Conservation (phyloP, 2,888 invertebrate genomes). For the Drosophila acutilabella region DNA sequence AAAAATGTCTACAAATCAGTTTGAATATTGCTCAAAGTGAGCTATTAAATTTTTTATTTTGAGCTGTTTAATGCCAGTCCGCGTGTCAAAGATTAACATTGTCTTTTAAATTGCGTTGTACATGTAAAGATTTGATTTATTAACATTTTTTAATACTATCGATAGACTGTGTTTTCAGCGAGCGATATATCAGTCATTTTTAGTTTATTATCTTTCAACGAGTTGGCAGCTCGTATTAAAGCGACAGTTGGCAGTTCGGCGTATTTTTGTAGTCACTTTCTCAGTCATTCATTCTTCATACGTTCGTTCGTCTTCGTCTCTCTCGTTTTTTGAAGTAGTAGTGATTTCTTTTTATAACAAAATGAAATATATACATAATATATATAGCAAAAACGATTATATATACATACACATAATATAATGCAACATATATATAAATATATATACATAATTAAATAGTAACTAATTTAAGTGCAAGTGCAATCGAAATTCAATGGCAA, state of each 20-base stretch:
- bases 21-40: background rate
- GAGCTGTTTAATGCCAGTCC: too few species aligned
- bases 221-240: slow-evolving; percentile 1
- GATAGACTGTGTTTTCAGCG: background rate
- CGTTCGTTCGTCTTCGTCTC: slow-evolving; percentile 61
- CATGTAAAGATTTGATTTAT: too few species aligned
- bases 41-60: background rate
- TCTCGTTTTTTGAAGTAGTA: slow-evolving; percentile 61
- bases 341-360: slow-evolving; percentile 61
- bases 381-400: slow-evolving; percentile 45
- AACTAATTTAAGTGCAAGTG: slow-evolving; percentile 46
- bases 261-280: slow-evolving; percentile 58
- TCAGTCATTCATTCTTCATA: slow-evolving; percentile 59
- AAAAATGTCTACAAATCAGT: slow-evolving; percentile 6
- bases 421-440: slow-evolving; percentile 39
- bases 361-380: slow-evolving; percentile 61
- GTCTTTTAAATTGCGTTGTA: too few species aligned
- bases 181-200: slow-evolving; percentile 6
- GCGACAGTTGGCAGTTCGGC: slow-evolving; percentile 36
- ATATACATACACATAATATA: slow-evolving; percentile 47
- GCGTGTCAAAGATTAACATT: too few species aligned
- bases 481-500: slow-evolving; percentile 54
- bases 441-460: slow-evolving; percentile 32
- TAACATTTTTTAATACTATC: background rate
- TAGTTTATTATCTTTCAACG: slow-evolving; percentile 5